A percentile compares a stretch with the other conserved stretches of the same genome.
Evolutionary conservation across 2,113 vertebrate genomes (phyloP).

Genomic region (Scartelaos histophorus): DNA sequence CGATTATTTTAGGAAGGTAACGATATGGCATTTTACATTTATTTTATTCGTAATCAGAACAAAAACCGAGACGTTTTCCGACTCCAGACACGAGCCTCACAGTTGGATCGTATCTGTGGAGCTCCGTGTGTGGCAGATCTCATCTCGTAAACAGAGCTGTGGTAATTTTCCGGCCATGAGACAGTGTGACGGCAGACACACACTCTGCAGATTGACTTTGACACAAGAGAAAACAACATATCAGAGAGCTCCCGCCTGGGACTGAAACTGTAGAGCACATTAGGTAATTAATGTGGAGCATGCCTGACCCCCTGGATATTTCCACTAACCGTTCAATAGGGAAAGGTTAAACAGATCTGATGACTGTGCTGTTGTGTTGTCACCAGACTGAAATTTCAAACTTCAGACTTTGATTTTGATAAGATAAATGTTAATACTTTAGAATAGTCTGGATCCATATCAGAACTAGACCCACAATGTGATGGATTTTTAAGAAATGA

Average conservation of each 20-base stretch:
- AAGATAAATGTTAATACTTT: too few relatives aligned
- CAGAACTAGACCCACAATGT: too few relatives aligned
- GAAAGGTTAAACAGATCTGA: conserved; percentile 5
- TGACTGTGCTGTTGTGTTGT: background rate
- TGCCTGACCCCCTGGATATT: conserved; percentile 2
- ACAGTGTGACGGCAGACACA: background rate
- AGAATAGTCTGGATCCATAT: too few relatives aligned
- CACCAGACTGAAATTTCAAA: too few relatives aligned
- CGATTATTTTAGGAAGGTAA: too few relatives aligned
- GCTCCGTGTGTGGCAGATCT: background rate
- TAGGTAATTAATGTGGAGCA: conserved; percentile 1
- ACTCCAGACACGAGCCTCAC: background rate
- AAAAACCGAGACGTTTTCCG: too few relatives aligned
- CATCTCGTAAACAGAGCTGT: conserved; percentile 1
- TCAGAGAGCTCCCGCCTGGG: background rate
- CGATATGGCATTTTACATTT: too few relatives aligned
- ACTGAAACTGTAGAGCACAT: conserved; percentile 5
- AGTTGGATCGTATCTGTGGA: background rate
- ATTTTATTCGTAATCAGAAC: too few relatives aligned
- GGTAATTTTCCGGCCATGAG: background rate
- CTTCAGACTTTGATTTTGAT: too few relatives aligned
- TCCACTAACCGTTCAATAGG: conserved; percentile 14
- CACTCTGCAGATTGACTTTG: background rate
- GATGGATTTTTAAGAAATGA: too few relatives aligned
- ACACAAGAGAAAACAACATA: conserved; percentile 5